Conservation (phyloP, 2,888 invertebrate genomes). For the Melinopterus prodromus region DNA sequence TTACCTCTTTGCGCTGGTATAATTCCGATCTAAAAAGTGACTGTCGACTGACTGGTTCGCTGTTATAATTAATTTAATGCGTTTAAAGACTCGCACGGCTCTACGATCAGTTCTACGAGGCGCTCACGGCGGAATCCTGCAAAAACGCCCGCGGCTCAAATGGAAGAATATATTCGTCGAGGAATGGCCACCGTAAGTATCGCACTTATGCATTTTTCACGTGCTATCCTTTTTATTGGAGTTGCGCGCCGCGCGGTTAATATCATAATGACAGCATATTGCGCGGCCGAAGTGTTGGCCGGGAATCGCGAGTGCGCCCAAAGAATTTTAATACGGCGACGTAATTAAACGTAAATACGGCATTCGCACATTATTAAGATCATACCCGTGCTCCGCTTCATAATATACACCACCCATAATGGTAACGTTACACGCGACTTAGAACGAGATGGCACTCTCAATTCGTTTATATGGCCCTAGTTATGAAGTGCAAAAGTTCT, state of each 20-base stretch:
- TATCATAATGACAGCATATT: conserved; percentile 25
- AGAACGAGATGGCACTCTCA: background rate
- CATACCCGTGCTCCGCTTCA: background rate
- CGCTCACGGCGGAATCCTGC: background rate
- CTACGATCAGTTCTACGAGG: background rate
- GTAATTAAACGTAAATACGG: conserved; percentile 18
- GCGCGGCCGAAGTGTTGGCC: conserved; percentile 20
- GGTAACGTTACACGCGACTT: background rate
- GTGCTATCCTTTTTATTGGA: conserved; percentile 19
- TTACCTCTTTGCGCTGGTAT: background rate
- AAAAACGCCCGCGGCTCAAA: background rate
- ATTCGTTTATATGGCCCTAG: background rate
- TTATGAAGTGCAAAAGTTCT: no score
- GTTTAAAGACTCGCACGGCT: background rate
- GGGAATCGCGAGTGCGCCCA: conserved; percentile 6
- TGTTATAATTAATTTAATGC: conserved; percentile 4
- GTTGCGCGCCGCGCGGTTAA: conserved; percentile 9
- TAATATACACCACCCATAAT: background rate
- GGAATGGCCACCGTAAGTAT: conserved; percentile 9
- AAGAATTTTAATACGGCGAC: conserved; percentile 16
- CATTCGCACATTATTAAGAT: conserved; percentile 22
- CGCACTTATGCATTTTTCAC: conserved; percentile 26
- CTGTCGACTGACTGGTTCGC: background rate
- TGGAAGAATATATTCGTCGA: background rate
- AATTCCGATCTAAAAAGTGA: background rate